phyloP scores from a whole-genome alignment of 2,797 vertebrate species.

The Epinephelus awoara region DNA sequence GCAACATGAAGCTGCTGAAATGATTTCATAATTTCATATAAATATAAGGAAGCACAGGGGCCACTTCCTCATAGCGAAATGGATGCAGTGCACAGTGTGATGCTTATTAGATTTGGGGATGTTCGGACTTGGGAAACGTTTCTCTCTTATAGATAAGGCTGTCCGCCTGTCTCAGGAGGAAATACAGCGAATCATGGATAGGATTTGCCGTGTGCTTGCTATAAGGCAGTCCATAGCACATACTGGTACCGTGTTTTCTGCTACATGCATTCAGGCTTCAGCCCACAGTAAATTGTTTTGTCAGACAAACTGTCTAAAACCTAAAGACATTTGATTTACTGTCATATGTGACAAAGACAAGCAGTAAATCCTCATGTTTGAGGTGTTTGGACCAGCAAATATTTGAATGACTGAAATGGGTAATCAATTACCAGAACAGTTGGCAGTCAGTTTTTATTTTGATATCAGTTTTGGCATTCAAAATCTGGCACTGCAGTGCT shows the following conservation, averaged over 20 bases:
- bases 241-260: too few species aligned
- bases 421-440: too few species aligned
- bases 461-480: too few species aligned
- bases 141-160: not conserved
- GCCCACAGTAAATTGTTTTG: too few species aligned
- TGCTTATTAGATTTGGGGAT: conserved; percentile 1
- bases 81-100: not conserved
- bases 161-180: not conserved
- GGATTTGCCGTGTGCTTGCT: not conserved
- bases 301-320: too few species aligned
- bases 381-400: too few species aligned
- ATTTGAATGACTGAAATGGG: too few species aligned
- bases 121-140: conserved; percentile 1
- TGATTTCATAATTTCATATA: conserved; percentile 59
- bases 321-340: too few species aligned
- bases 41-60: conserved; percentile 50
- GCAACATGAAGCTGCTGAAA: conserved; percentile 48
- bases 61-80: conserved; percentile 59
- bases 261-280: too few species aligned
- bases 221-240: too few species aligned
- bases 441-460: not conserved
- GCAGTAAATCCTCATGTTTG: too few species aligned
- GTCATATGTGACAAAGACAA: too few species aligned
- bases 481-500: not conserved
- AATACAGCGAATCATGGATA: not conserved